phyloP scores from a whole-genome alignment of 2,113 vertebrate species.

The Hemiprocne comata region DNA sequence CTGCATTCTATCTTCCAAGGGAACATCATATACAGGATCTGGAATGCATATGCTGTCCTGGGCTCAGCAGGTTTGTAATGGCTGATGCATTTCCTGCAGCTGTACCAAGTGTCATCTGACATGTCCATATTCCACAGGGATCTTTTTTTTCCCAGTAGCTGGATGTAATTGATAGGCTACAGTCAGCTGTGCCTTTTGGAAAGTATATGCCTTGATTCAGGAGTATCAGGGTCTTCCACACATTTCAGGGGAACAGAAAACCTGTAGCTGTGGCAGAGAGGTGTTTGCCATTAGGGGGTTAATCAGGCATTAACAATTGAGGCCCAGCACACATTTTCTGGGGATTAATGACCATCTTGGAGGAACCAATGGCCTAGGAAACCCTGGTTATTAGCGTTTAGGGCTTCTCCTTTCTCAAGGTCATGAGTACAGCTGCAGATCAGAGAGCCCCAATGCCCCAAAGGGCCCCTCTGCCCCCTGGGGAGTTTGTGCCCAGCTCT shows the following conservation, averaged over 20 bases:
- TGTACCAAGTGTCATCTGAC: background rate
- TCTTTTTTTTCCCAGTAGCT: background rate
- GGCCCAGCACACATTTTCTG: background rate
- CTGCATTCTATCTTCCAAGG: background rate
- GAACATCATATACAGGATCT: background rate
- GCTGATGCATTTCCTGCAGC: background rate
- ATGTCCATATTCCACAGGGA: background rate
- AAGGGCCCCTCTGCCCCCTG: accelerated
- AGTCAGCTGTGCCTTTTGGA: background rate
- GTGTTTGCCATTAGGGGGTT: background rate
- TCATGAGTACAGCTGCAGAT: background rate
- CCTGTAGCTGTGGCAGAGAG: background rate
- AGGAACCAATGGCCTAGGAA: background rate
- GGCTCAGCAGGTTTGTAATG: background rate
- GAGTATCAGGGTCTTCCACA: background rate
- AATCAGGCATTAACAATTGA: background rate
- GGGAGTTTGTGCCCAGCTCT: background rate
- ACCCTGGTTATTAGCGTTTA: background rate
- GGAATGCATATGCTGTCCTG: background rate
- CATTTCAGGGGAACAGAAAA: background rate
- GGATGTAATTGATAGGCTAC: background rate
- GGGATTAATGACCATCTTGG: conserved; percentile 7
- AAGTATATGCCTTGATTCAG: background rate
- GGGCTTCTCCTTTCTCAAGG: background rate
- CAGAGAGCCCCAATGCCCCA: background rate